Evolutionary conservation across 1,140 invertebrate genomes (phyloP).

Genomic region (Procambarus virginalis): DNA sequence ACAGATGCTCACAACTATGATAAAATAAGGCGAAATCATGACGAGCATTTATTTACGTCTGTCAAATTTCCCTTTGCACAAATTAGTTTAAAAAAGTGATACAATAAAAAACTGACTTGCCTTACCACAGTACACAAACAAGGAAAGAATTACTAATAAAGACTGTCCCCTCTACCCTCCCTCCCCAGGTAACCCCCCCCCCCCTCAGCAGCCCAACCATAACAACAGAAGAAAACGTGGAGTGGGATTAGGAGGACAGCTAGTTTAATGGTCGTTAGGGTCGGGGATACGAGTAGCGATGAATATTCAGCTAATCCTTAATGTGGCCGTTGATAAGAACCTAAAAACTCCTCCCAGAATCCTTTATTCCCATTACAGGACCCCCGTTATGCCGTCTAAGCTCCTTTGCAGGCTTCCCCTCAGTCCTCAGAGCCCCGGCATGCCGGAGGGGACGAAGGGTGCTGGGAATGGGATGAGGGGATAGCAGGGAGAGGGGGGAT

Average conservation of each 20-base stretch:
- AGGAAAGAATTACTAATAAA: neutral
- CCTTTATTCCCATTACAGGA: constrained; percentile 24
- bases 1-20: too few species aligned
- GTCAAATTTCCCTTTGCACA: too few species aligned
- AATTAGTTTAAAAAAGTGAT: too few species aligned
- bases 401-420: neutral
- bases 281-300: constrained; percentile 19
- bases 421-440: neutral
- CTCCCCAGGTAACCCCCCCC: neutral
- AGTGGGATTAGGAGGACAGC: constrained; percentile 15
- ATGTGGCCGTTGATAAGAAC: constrained; percentile 17
- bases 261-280: constrained; percentile 30
- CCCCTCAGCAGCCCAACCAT: neutral
- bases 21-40: too few species aligned
- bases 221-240: neutral
- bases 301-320: constrained; percentile 35
- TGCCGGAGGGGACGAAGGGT: neutral
- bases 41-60: too few species aligned
- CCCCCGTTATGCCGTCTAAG: constrained; percentile 1
- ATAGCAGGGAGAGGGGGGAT: constrained; percentile 9
- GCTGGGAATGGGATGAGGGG: too few species aligned
- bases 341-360: neutral
- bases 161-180: neutral
- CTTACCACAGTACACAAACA: neutral
- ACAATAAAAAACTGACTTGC: too few species aligned